Evolutionary conservation across 35 echinoderm and acorn worm species (phyloP), one percentile per base, ranked within the genome.

Genomic region (Ophioderma brevispina): DNA sequence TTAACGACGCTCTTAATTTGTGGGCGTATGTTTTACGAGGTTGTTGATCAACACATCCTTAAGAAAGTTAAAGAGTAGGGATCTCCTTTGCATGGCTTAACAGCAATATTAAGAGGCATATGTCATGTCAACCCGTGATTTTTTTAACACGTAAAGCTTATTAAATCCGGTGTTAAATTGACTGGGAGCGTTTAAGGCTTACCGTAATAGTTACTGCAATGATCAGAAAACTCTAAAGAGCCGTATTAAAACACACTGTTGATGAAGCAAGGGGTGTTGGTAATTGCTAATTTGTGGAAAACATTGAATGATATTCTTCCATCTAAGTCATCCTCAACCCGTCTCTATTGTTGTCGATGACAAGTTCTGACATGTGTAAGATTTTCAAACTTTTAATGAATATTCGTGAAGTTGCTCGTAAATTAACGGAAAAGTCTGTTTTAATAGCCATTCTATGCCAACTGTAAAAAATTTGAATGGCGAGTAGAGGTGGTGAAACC

Each of bases 291-390:
- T 3, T 25, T 70, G 17, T 70, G 59, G 59, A 70, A 70, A 70
- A 25, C 59, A 70, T 70, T 70, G 59, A 70, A 70, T 70, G 59
- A 70, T 70, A 70, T 70, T 25, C 59, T n/a, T 30, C 59, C 59
- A 70, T 70, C 59, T 70, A 70, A 70, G n/a, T 70, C 59, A 30
- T 70, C 15, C 23, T 1, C 59, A 25, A 70, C 59, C 59, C 2
- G 2, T 25, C 1, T 70, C 59, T 70, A 70, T 70, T 25, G 59
- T 70, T 70, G 59, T 70, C 10, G 28, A 70, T 70, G 59, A 25
- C n/a, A 70, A 25, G 59, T 70, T 70, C n/a, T 70, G 59, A 15
- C 59, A 15, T 70, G 10, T 25, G n/a, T 70, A 25, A 70, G 59
- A 70, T 25, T 70, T 6, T 18, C 6, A 15, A 70, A 70, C 10